These are phyloP conservation scores for Notospermus geniculatus DNA, from an alignment of 1,140 invertebrate genomes.

Conservation along the genomic window DNA sequence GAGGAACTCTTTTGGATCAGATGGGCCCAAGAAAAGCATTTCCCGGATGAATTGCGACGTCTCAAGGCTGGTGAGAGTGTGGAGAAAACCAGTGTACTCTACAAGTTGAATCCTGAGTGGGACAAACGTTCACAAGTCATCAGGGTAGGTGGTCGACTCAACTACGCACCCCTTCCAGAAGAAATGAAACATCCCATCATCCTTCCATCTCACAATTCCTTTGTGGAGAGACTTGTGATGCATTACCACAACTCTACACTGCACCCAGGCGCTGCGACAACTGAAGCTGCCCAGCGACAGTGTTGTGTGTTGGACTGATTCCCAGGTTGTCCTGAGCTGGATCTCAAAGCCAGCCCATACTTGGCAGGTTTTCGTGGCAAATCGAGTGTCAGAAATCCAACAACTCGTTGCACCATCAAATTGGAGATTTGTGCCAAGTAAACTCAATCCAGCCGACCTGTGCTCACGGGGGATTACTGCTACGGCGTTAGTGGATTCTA, in stretches of 20 bases:
- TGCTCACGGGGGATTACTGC: neutral
- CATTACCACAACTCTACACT: neutral
- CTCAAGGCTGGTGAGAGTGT: neutral
- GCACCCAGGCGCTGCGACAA: neutral
- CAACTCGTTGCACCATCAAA: neutral
- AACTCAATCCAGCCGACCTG: conserved; percentile 1
- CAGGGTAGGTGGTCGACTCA: neutral
- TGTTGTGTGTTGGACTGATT: conserved; percentile 2
- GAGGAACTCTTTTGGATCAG: conserved; percentile 3
- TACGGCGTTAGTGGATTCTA: neutral
- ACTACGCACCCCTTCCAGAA: neutral
- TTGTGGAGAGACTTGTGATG: neutral
- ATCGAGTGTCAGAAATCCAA: neutral
- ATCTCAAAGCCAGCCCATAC: conserved; percentile 1
- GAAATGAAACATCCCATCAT: conserved; percentile 3
- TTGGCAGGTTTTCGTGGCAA: neutral
- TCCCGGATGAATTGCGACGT: neutral
- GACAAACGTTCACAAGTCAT: neutral
- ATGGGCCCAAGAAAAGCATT: neutral
- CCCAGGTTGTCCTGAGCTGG: conserved; percentile 1
- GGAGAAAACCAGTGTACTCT: neutral
- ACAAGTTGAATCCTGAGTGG: neutral
- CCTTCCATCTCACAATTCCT: neutral
- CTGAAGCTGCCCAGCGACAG: neutral
- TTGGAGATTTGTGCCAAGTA: neutral